A percentile compares a stretch with the other conserved stretches of the same genome.
These are phyloP conservation scores for Pristionchus arcanus DNA, from an alignment of 2,888 invertebrate species.

Conservation along the genomic window DNA sequence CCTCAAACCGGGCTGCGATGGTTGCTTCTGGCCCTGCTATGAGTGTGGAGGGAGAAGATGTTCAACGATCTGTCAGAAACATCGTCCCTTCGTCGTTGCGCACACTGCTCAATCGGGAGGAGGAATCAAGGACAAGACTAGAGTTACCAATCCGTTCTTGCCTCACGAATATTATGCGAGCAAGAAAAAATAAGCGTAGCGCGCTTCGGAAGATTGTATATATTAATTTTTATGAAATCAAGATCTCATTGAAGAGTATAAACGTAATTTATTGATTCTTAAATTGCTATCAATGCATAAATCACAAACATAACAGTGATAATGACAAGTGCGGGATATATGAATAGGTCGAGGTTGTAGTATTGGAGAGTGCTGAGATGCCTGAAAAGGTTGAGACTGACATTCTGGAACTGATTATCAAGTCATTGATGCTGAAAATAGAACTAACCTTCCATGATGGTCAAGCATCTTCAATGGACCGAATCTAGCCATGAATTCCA, in stretches of 20 bases:
- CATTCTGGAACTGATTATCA: neutral
- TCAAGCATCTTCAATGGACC: conserved; percentile 30
- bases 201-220: too few relatives aligned
- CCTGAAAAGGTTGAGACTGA: neutral
- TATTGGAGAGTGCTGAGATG: neutral
- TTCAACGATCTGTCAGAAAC: neutral
- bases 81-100: neutral
- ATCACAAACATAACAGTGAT: neutral
- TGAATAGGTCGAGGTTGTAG: conserved; percentile 21
- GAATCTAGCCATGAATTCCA: conserved; percentile 46
- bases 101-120: neutral
- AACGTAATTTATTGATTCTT: too few relatives aligned
- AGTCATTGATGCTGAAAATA: too few relatives aligned
- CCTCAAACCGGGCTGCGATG: neutral
- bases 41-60: neutral
- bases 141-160: neutral
- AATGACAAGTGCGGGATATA: neutral
- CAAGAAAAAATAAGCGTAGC: neutral
- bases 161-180: neutral
- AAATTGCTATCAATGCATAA: neutral
- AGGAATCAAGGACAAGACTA: neutral
- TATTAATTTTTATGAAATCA: too few relatives aligned
- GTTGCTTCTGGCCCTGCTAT: neutral
- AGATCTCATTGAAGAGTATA: too few relatives aligned
- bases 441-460: conserved; percentile 41